Percentiles rank a stretch among this genome's conserved stretches.
phyloP scores from a whole-genome alignment of 2,113 vertebrate species.

The Phalacrocorax carbo region DNA sequence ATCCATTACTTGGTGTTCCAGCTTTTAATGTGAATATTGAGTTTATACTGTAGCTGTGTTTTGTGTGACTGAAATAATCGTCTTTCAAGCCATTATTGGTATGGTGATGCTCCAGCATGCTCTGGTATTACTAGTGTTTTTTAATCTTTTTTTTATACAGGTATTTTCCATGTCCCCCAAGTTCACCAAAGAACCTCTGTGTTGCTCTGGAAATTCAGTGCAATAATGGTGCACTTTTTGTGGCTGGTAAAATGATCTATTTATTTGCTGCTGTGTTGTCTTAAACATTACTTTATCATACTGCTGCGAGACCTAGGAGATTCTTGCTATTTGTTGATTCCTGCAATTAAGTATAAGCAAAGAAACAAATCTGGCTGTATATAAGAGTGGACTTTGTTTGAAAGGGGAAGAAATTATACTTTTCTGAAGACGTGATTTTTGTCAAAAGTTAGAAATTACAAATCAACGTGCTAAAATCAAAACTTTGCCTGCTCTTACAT shows the following conservation, averaged over 20 bases:
- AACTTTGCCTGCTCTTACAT: background rate
- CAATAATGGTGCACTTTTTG: conserved; percentile 86
- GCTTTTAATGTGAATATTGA: background rate
- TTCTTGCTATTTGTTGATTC: background rate
- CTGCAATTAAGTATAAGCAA: background rate
- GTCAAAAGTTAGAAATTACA: background rate
- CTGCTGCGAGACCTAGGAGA: background rate
- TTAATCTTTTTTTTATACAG: conserved; percentile 70
- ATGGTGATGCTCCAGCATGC: background rate
- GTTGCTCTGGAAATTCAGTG: conserved; percentile 84
- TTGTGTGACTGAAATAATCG: background rate
- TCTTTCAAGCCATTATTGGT: background rate
- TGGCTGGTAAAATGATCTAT: conserved; percentile 83
- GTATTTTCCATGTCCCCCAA: conserved; percentile 83
- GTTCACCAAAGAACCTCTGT: conserved; percentile 74
- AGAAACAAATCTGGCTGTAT: background rate
- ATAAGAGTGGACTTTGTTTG: background rate
- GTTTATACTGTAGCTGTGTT: background rate
- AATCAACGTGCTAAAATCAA: background rate
- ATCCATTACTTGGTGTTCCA: background rate
- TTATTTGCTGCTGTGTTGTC: background rate
- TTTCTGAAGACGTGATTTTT: background rate
- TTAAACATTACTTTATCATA: background rate
- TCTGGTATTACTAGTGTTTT: background rate
- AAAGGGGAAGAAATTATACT: background rate